Evolutionary conservation across 92 coral and sea anemone species (phyloP), one percentile per base, ranked within the genome.

Genomic region (Meandrina meandrites): DNA sequence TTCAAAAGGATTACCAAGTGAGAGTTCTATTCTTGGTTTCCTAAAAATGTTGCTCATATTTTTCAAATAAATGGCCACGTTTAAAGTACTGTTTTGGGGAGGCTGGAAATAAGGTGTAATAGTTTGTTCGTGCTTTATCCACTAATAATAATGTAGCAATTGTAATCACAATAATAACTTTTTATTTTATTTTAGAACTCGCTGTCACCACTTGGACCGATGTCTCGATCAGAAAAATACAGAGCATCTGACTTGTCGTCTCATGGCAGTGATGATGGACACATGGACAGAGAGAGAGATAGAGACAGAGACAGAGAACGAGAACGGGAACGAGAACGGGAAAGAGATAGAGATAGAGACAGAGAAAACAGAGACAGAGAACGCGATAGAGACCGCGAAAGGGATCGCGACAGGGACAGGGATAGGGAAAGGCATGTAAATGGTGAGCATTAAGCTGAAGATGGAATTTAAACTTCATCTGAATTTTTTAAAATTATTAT

Each of bases 231-330:
- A 70, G 99, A 95, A 64, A 97, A 97, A 76, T 94, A 90, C 87
- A 80, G 99, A 58, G 84, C 99, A 28, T 97, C 99, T 31, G 99
- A 97, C 87, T 81, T 95, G 86, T 95, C 98, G 3, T 97, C 99
- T 0, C 99, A 97, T 87, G 99, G 98, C 14, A 97, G 99, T 64
- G 99, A 97, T 48, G 99, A 97, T 74, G 99, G 99, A 27, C 95
- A 94, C 30, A 76, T 93, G 85, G 96, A 93, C 58, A 90, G 96
- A 11, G 96, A 93, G 28, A 85, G 93, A 58, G 94, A 89, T 31
- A 77, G 94, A 13, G 94, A 92, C 51, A 76, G 89, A 42, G 90
- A 86, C 31, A 64, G 92, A 45, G 92, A 92, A 11, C 82, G 94
- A 37, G 92, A 92, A 0, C 66, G 89, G 18, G 90, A 90, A n/a